Evolutionary conservation across 2,888 invertebrate genomes (phyloP).

Genomic region (Ophioninae sp.): DNA sequence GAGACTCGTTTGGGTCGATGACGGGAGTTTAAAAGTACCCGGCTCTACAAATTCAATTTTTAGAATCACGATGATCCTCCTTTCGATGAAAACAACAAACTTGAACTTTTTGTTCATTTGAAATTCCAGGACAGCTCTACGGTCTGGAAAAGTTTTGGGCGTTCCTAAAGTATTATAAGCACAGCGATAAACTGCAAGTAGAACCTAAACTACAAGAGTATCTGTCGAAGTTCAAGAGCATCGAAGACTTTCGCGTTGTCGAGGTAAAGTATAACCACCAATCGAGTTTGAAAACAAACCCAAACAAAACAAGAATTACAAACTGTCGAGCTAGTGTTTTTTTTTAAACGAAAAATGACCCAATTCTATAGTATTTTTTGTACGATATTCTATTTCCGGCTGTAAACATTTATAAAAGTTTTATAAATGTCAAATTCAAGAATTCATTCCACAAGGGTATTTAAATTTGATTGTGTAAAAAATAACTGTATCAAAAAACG

Average conservation of each 20-base stretch:
- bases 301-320: no score
- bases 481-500: no score
- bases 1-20: slow-evolving; percentile 52
- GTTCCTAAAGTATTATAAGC: slow-evolving; percentile 97
- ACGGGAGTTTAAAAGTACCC: slow-evolving; percentile 67
- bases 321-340: no score
- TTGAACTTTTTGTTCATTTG: background rate
- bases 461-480: no score
- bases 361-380: no score
- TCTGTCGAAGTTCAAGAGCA: slow-evolving; percentile 90
- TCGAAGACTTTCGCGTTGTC: slow-evolving; percentile 94
- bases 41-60: slow-evolving; percentile 51
- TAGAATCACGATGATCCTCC: background rate
- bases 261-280: slow-evolving; percentile 82
- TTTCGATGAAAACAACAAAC: background rate
- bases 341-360: no score
- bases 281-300: no score
- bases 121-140: slow-evolving; percentile 92
- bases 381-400: no score
- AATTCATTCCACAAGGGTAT: no score
- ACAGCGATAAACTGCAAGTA: slow-evolving; percentile 88
- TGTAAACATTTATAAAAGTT: no score
- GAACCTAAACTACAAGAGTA: slow-evolving; percentile 88
- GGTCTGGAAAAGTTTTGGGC: slow-evolving; percentile 99
- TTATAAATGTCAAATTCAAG: no score